A percentile compares a stretch with the other conserved stretches of the same genome.
These are phyloP conservation scores for Dexiosoma caninum DNA, from an alignment of 2,888 invertebrate genomes.

Conservation along the genomic window DNA sequence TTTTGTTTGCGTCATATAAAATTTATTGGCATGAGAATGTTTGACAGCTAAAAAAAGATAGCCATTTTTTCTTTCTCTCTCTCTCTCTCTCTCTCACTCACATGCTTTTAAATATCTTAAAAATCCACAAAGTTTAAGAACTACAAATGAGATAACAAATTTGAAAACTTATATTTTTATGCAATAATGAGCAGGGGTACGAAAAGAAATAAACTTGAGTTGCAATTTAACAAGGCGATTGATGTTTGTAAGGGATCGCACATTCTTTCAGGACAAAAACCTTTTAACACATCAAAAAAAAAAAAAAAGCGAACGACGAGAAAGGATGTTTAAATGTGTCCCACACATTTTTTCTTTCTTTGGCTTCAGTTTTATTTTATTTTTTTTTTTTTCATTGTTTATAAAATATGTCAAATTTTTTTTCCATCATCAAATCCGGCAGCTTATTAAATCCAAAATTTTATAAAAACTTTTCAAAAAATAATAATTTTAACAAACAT, in stretches of 20 bases:
- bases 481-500: conserved; percentile 38
- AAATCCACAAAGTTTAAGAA: too few relatives aligned
- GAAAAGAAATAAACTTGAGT: background rate
- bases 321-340: conserved; percentile 52
- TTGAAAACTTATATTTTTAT: background rate
- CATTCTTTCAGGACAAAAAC: conserved; percentile 41
- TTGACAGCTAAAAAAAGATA: too few relatives aligned
- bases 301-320: conserved; percentile 32
- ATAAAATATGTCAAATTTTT: background rate
- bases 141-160: background rate
- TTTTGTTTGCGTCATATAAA: too few relatives aligned
- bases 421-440: background rate
- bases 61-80: too few relatives aligned
- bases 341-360: conserved; percentile 46
- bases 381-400: background rate
- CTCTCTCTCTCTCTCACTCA: too few relatives aligned
- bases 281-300: too few relatives aligned
- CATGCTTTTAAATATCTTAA: too few relatives aligned
- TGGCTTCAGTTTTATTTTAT: background rate
- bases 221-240: conserved; percentile 15
- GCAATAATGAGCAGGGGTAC: background rate
- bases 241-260: conserved; percentile 33
- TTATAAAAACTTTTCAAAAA: background rate
- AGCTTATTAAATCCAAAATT: conserved; percentile 24
- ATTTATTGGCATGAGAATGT: too few relatives aligned